Evolutionary conservation across 2,888 invertebrate genomes (phyloP), one percentile per base, ranked within the genome.

Genomic region (Oxycera nigricornis): DNA sequence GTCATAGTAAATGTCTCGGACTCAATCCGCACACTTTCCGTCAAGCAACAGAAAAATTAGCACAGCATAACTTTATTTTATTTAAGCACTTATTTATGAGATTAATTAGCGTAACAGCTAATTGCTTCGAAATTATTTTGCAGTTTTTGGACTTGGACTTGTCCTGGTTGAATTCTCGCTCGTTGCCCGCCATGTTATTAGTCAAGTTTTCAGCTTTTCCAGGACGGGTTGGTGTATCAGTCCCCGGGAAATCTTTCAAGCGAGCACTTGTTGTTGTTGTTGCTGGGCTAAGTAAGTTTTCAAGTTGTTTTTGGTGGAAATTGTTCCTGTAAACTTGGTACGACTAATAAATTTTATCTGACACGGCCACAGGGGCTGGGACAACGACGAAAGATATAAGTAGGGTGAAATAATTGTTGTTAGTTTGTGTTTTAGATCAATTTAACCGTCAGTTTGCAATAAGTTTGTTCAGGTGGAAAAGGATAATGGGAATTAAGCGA

Each of bases 1-100:
- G 17, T 46, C 4, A 14, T 7, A 14, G 14, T 11, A n/a, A 46
- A 46, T n/a, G 17, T 11, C 28, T 22, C 14, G n/a, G 24, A 28
- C n/a, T 14, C 57, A 57, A 9, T 14, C 57, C 24, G 1, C 6
- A 28, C 31, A 3, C 2, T 14, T 61, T 17, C 61, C 31, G 3
- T 14, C 30, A 31, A 61, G 31, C 65, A 65, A 65, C 22, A 24
- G 41, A 31, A 31, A 31, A 35, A 50, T 14, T 35, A 35, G 6
- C 35, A 14, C 14, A 41, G 41, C 65, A 39, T 65, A 65, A 65
- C 22, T 65, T 65, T 65, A 41, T 65, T 65, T 65, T 41, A 65
- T 65, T 65, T 65, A 22, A 65, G 65, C 65, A 41, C 65, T 65
- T 65, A 65, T 65, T 65, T 65, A 65, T 65, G 65, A 39, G 65